Conservation (phyloP, 2,888 invertebrate species). For the Entomobrya multifasciata region DNA sequence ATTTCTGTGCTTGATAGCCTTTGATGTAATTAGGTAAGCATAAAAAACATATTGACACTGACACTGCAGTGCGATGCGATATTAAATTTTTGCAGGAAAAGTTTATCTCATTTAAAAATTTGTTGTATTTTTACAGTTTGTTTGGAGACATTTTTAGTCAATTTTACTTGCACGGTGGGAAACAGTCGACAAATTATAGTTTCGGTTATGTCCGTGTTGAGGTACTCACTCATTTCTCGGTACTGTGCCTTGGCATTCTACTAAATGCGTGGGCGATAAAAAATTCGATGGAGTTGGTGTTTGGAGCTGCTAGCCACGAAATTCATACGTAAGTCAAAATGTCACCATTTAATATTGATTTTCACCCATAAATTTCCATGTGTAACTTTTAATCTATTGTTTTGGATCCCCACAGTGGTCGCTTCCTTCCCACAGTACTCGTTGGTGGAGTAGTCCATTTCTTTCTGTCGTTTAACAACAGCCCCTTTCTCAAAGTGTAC, state of each 20-base stretch:
- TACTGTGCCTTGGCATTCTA: slow-evolving; percentile 76
- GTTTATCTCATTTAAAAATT: neutral
- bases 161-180: slow-evolving; percentile 75
- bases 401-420: slow-evolving; percentile 69
- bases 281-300: slow-evolving; percentile 72
- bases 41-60: neutral
- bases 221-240: slow-evolving; percentile 78
- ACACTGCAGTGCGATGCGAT: too few relatives aligned
- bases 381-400: neutral
- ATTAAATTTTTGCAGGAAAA: too few relatives aligned
- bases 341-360: neutral
- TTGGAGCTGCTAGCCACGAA: slow-evolving; percentile 72
- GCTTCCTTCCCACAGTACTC: slow-evolving; percentile 77
- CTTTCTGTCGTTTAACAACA: slow-evolving; percentile 76
- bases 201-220: slow-evolving; percentile 78
- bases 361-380: neutral
- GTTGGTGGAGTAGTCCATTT: slow-evolving; percentile 77
- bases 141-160: slow-evolving; percentile 77
- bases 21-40: slow-evolving; percentile 78
- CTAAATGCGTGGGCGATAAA: slow-evolving; percentile 77
- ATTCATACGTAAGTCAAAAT: slow-evolving; percentile 77
- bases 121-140: slow-evolving; percentile 61
- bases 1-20: slow-evolving; percentile 75
- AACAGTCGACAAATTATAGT: slow-evolving; percentile 77
- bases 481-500: slow-evolving; percentile 76